A percentile compares a stretch with the other conserved stretches of the same genome.
phyloP scores from a whole-genome alignment of 2,113 vertebrate species.

The Nothobranchius kuhntae region DNA sequence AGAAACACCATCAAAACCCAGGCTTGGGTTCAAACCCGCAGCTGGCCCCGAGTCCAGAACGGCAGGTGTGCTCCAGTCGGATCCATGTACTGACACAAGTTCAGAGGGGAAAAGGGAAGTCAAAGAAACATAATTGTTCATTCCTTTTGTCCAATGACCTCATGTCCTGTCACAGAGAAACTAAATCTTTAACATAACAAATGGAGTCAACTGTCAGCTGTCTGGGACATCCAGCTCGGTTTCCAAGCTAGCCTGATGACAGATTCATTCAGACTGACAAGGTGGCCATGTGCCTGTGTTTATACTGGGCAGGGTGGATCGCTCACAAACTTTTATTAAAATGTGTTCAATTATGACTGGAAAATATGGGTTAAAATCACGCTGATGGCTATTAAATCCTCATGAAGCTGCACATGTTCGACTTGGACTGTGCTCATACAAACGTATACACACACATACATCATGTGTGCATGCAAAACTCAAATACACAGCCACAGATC shows the following conservation, averaged over 20 bases:
- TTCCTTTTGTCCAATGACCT: slow-evolving; percentile 62
- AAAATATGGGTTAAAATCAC: slow-evolving; percentile 10
- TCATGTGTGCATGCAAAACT: slow-evolving; percentile 14
- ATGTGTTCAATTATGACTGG: not conserved
- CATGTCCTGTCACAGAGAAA: slow-evolving; percentile 72
- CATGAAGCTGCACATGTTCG: slow-evolving; percentile 59
- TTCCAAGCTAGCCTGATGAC: slow-evolving; percentile 45
- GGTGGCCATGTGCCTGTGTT: slow-evolving; percentile 33
- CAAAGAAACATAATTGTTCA: slow-evolving; percentile 34
- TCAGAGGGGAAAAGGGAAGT: slow-evolving; percentile 42
- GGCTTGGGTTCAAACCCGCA: slow-evolving; percentile 10
- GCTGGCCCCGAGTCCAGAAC: slow-evolving; percentile 19
- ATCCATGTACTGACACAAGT: slow-evolving; percentile 10
- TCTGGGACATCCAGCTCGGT: slow-evolving; percentile 33
- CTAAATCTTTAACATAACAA: slow-evolving; percentile 70
- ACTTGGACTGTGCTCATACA: slow-evolving; percentile 1
- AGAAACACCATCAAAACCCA: slow-evolving; percentile 3
- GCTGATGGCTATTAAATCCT: slow-evolving; percentile 58
- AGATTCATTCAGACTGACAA: slow-evolving; percentile 36
- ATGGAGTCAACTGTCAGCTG: slow-evolving; percentile 52
- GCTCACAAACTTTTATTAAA: slow-evolving; percentile 61
- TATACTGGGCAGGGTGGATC: slow-evolving; percentile 34
- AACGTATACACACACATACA: slow-evolving; percentile 26
- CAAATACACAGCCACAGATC: slow-evolving; percentile 18
- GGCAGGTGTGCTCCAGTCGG: slow-evolving; percentile 34